Conservation (phyloP, 1,140 invertebrate species). For the Manduca sexta region DNA sequence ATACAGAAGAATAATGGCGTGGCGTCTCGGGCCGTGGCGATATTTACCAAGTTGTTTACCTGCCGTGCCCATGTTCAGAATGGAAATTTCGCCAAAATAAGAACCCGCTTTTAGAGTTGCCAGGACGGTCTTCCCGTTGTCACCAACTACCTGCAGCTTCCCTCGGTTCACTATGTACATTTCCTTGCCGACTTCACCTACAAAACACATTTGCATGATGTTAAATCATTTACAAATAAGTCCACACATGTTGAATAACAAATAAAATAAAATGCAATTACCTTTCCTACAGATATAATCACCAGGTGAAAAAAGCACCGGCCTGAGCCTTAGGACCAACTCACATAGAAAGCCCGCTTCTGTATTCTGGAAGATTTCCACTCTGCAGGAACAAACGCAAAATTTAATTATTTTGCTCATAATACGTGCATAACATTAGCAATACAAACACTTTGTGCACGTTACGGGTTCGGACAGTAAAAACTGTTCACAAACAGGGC, state of each 20-base stretch:
- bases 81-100: conserved; percentile 99
- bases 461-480: too few species aligned
- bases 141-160: conserved; percentile 95
- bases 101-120: conserved; percentile 97
- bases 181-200: conserved; percentile 98
- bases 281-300: conserved; percentile 99
- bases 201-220: conserved; percentile 21
- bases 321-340: conserved; percentile 92
- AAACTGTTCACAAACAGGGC: conserved; percentile 14
- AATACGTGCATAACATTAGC: too few species aligned
- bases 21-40: conserved; percentile 76
- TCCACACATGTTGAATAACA: background rate
- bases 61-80: conserved; percentile 99
- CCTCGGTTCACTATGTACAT: conserved; percentile 99
- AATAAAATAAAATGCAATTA: conserved; percentile 47
- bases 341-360: conserved; percentile 99
- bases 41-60: conserved; percentile 97
- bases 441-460: too few species aligned
- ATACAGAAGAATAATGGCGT: conserved; percentile 66
- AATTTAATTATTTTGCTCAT: too few species aligned
- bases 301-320: conserved; percentile 97
- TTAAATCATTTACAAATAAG: conserved; percentile 7
- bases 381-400: conserved; percentile 70
- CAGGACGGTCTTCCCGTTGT: conserved; percentile 97
- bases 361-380: conserved; percentile 99